A percentile compares a stretch with the other conserved stretches of the same genome.
phyloP scores from a whole-genome alignment of 2,888 invertebrate genomes.

The Drosophila barbarae region DNA sequence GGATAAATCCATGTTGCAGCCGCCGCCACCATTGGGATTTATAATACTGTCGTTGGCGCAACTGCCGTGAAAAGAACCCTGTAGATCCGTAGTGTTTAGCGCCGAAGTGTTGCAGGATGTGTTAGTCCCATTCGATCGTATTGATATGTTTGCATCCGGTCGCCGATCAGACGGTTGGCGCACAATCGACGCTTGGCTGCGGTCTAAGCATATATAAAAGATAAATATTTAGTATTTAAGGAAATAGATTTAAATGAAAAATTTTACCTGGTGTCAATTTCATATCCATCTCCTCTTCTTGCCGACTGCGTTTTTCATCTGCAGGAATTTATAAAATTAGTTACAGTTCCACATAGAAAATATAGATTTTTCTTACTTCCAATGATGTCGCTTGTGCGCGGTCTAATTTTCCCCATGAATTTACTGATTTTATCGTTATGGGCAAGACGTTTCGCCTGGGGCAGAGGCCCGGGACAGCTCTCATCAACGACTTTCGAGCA shows the following conservation, averaged over 20 bases:
- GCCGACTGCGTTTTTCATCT: slow-evolving; percentile 77
- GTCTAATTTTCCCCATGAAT: slow-evolving; percentile 84
- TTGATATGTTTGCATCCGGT: slow-evolving; percentile 77
- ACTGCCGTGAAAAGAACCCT: slow-evolving; percentile 61
- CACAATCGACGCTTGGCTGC: slow-evolving; percentile 78
- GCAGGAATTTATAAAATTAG: neutral
- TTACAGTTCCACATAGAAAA: neutral
- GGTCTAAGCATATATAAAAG: slow-evolving; percentile 65
- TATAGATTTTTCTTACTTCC: slow-evolving; percentile 59
- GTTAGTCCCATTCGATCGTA: slow-evolving; percentile 76
- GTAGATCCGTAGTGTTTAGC: slow-evolving; percentile 73
- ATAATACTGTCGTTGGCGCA: slow-evolving; percentile 55
- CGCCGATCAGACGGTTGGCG: slow-evolving; percentile 79
- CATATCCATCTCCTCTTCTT: slow-evolving; percentile 77
- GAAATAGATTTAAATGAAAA: slow-evolving; percentile 15
- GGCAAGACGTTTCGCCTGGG: slow-evolving; percentile 81
- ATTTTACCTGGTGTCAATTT: slow-evolving; percentile 77
- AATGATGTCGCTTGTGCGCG: slow-evolving; percentile 75
- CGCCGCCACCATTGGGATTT: slow-evolving; percentile 35
- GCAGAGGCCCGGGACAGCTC: slow-evolving; percentile 87
- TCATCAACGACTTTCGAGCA: slow-evolving; percentile 91
- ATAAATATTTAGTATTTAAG: neutral
- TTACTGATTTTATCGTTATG: slow-evolving; percentile 85
- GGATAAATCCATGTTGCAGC: slow-evolving; percentile 47
- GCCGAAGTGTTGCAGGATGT: slow-evolving; percentile 64